Base-by-base conservation (phyloP, 2,888 invertebrate species). In the Drosophila neutralis region DNA sequence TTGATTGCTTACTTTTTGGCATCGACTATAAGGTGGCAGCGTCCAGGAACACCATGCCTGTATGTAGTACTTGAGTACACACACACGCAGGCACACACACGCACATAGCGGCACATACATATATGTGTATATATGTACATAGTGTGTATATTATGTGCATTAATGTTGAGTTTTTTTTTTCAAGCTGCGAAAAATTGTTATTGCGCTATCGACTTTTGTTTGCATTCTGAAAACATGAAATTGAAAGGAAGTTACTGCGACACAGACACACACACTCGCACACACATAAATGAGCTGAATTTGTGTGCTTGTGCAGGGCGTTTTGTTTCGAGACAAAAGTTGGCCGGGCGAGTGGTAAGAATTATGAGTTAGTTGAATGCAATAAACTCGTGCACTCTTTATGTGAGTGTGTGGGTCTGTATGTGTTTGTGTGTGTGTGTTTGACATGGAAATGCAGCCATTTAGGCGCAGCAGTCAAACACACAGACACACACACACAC, bases 311-410 rank as follows among this genome's bases (percentile, higher is more conserved):
- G 69, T 63, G 51, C 53, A 51, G 59, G 64, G 60, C 69, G 83
- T 80, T 79, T 81, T 80, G 80, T 80, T 82, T 76, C 66, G 53
- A 78, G 72, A 82, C 80, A 80, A 80, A 80, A 80, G 76, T 76
- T 82, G 69, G 72, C 59, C 75, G 59, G 59, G 69, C 63, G 71
- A 75, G 67, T 72, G 69, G 58, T 68, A 70, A 76, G 74, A 82
- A 81, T 83, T 81, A 80, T 83, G 80, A 81, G 83, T 83, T 79
- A 83, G 83, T 76, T 76, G 81, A 81, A 81, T 79, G 81, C 83
- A 81, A 82, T 82, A 81, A 81, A 80, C 80, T 76, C 69, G 42
- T 61, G 71, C 62, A 54, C 42, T 54, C n/a, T 56, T 29, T 54
- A 15, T 33, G 31, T 13, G 4, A 15, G 21, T 33, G 18, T 38